phyloP scores from a whole-genome alignment of 2,888 invertebrate species.

The Mellilla xanthometata region DNA sequence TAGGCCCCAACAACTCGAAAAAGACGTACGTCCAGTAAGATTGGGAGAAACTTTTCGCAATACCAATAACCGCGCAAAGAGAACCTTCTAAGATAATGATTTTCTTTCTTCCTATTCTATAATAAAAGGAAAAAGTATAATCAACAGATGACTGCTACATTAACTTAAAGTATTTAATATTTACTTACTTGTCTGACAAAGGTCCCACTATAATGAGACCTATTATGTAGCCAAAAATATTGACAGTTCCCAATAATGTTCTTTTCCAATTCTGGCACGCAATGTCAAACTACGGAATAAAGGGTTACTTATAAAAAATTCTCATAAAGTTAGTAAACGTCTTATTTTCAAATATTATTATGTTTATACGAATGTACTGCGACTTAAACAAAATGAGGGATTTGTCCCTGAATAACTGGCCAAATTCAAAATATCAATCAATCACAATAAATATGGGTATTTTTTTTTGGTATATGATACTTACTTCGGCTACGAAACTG shows the following conservation, averaged over 20 bases:
- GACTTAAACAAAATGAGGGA: too few relatives aligned
- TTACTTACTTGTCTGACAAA: constrained; percentile 85
- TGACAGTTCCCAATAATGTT: constrained; percentile 86
- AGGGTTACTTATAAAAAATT: not conserved
- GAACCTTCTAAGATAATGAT: constrained; percentile 53
- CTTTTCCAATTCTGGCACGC: constrained; percentile 87
- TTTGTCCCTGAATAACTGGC: too few relatives aligned
- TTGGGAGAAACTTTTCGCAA: constrained; percentile 53
- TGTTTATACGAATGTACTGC: too few relatives aligned
- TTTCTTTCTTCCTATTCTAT: constrained; percentile 63
- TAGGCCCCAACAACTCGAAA: constrained; percentile 60
- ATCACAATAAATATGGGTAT: too few relatives aligned
- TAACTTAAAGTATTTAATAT: not conserved
- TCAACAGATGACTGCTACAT: too few relatives aligned
- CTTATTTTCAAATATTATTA: too few relatives aligned
- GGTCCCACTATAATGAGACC: constrained; percentile 86
- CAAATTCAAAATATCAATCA: too few relatives aligned
- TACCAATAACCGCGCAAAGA: constrained; percentile 54
- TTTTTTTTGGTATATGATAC: constrained; percentile 12
- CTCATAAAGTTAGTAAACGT: not conserved
- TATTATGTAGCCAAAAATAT: constrained; percentile 86
- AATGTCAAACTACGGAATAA: constrained; percentile 77
- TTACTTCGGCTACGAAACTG: constrained; percentile 51
- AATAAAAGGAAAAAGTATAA: not conserved
- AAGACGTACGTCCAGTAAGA: constrained; percentile 63